Evolutionary conservation across 2,797 vertebrate genomes (phyloP), one percentile per base, ranked within the genome.

Genomic region (Zenarchopterus dispar): DNA sequence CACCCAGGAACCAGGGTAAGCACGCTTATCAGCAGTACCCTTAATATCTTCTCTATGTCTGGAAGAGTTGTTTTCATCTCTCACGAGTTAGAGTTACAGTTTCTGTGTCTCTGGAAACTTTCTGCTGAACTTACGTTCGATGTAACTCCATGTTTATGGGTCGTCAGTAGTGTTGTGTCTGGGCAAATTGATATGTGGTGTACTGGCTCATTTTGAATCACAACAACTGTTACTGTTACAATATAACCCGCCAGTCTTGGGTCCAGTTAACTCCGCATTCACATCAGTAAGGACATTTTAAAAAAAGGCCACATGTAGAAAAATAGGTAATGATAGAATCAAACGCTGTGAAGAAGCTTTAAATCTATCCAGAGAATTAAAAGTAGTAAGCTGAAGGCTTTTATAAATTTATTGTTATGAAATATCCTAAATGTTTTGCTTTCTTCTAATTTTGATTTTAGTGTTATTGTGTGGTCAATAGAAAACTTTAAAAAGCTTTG

Each of bases 1-100:
- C 92, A 1, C 83, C 93, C 62, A 94, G 96, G 73, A 96, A 94
- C 90, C 96, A 97, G 88, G 96, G 97, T 99, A 93, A 94, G 92
- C 51, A 24, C 48, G 13, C 55, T 31, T 42, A 54, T 6, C 8
- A 39, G 21, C 51, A 11, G 9, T 33, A 26, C 28, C 13, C 36
- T 36, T 4, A 0, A 22, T 62, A 43, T 48, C 50, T 54, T 65
- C 8, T 47, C 19, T 5, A 8, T 4, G 10, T 47, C 11, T 13
- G 1, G 13, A 15, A 39, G 36, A 15, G 13, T 15, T 39, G 13
- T 39, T 13, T 15, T 39, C 36, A 39, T 39, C 36, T 3, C 36
- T 15, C 36, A 39, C 13, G 13, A 15, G 36, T 15, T 39, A 39
- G 13, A 15, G 36, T 15, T 39, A 39, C 13, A 13, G 16, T 13